Base-by-base conservation (phyloP, 1,140 invertebrate species). In the Watersipora subatra region DNA sequence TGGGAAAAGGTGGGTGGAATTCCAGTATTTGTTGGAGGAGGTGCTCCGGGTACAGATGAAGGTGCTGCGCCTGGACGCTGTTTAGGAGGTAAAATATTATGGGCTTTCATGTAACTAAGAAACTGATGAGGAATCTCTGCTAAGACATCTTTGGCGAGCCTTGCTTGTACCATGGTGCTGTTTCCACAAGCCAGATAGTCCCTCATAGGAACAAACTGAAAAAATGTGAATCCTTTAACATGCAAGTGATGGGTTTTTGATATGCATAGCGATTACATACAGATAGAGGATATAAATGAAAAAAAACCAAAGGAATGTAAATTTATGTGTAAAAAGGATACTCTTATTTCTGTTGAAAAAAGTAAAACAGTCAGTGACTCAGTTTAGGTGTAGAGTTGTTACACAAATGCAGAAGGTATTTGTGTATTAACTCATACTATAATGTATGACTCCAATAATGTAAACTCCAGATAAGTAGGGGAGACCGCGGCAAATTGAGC, bases 121-220 rank as follows among this genome's bases (percentile, higher is more conserved):
- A n/a, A n/a, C n/a, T 87, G 85, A 25, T 80, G 78, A 1, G 85
- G 85, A 27, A 86, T 81, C 76, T 86, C 85, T 7, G 84, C 84
- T 25, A 86, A 69, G 0, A 86, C 84, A 71, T 86, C 85, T 70
- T 83, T 83, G 0, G 85, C 85, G 66, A 86, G 72, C 57, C 73
- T 71, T 20, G 76, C 75, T 22, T 55, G 46, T 55, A 55, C 46
- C 22, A 22, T 55, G 17, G 17, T 22, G 17, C 71, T 59, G 67
- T 70, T 70, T 12, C 46, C 46, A 22, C 17, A 17, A 55, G 17
- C 22, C 46, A 22, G 17, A 55, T 17, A 55, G 46, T 55, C 46
- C 46, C 46, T 55, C 46, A 55, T 17, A 55, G 46, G 46, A 17
- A 55, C 46, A 22, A 55, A 55, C 46, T 55, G 46, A 17, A 55